These are phyloP conservation scores for Etia nguti DNA, from an alignment of 2,113 vertebrate species.

Conservation along the genomic window DNA sequence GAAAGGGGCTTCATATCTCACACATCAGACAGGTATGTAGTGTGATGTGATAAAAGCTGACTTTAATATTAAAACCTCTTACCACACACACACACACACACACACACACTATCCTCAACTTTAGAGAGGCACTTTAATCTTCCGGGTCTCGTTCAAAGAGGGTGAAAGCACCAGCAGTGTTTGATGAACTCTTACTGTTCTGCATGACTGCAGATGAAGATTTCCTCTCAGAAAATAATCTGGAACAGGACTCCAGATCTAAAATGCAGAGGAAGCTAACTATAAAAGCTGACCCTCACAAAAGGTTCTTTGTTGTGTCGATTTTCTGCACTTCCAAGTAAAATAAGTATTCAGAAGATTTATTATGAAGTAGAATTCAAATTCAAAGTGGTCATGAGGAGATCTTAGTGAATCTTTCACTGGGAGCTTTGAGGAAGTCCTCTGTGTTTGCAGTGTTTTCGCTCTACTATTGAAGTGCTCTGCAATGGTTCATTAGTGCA, in stretches of 20 bases:
- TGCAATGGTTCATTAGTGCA: background rate
- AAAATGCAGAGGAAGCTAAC: background rate
- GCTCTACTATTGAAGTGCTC: background rate
- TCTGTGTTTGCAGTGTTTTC: background rate
- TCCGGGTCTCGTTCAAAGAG: background rate
- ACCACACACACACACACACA: rapidly evolving
- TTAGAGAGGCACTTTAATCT: slow-evolving; percentile 18
- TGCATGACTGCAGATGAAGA: background rate
- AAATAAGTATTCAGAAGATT: background rate
- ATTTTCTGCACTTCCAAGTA: background rate
- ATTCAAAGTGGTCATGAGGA: background rate
- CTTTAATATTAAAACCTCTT: slow-evolving; percentile 49
- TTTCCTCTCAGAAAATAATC: background rate
- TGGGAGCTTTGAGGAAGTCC: background rate
- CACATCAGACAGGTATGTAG: slow-evolving; percentile 14
- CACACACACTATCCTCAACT: background rate
- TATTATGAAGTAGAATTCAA: background rate
- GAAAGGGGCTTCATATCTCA: slow-evolving; percentile 21
- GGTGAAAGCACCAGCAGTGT: background rate
- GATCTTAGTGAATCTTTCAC: background rate
- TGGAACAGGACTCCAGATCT: background rate
- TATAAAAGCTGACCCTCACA: background rate
- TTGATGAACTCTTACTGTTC: slow-evolving; percentile 6
- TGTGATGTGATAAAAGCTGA: slow-evolving; percentile 36
- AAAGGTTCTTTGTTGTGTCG: background rate